Evolutionary conservation across 2,113 vertebrate genomes (phyloP), one percentile per base, ranked within the genome.

Genomic region (Cettia cetti): DNA sequence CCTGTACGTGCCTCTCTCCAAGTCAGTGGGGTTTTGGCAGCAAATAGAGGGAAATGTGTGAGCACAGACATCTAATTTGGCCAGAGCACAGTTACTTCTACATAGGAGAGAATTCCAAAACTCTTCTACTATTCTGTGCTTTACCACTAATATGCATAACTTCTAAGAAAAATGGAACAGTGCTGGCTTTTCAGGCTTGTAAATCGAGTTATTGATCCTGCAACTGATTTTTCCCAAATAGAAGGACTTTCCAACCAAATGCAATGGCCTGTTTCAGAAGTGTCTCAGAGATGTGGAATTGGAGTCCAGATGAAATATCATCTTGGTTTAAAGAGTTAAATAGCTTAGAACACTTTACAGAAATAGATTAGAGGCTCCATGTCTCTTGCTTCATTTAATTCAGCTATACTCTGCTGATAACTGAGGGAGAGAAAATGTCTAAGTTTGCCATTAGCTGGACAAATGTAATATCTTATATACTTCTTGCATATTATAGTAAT

Each of bases 371-470:
- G 64, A 83, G 52, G 23, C 42, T 90, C 91, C 40, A 3, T 53
- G 40, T 57, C 37, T 85, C 52, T 71, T 77, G 37, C 53, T 85
- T 87, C 45, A 42, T 91, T 95, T 80, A 74, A 70, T 86, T 94
- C 70, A 69, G 47, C 70, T 72, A 33, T 54, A 44, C 50, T 92
- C 50, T 79, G 20, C 37, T 94, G 33, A 65, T 69, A 31, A 31
- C 12, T 64, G 72, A 53, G n/a, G 27, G 42, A 56, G 52, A 82
- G 45, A 37, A 86, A 81, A 86, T 52, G 30, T 61, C 22, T 28
- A 53, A 52, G 24, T 71, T 95, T 82, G 63, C 42, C 59, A 20
- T 94, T 89, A 95, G 65, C 91, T 93, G 89, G 72, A 90, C 28
- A 42, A 80, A 68, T 45, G 18, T 47, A 60, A 45, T 50, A 31